Conservation (phyloP, 2,797 vertebrate genomes). For the Macroramphosus scolopax region DNA sequence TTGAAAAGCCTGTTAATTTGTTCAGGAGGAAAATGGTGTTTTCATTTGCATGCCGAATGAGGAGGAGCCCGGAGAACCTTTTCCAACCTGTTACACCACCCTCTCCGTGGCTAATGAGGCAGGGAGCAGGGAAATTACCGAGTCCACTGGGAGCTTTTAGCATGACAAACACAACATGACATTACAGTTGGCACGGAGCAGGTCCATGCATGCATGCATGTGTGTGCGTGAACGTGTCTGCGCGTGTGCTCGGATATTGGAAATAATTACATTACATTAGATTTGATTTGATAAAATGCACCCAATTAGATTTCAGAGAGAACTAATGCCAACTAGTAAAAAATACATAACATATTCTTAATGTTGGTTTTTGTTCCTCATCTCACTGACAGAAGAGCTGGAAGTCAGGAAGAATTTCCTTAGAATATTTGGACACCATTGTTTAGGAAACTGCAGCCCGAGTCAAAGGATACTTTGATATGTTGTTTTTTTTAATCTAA, state of each 20-base stretch:
- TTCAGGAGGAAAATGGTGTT: conserved; percentile 74
- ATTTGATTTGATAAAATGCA: conserved; percentile 46
- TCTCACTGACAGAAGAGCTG: too few relatives aligned
- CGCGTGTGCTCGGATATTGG: conserved; percentile 17
- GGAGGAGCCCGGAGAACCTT: conserved; percentile 65
- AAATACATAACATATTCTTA: too few relatives aligned
- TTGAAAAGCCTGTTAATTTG: conserved; percentile 81
- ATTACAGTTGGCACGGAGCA: conserved; percentile 45
- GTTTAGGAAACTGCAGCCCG: too few relatives aligned
- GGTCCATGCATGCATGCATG: conserved; percentile 12
- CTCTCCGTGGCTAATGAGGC: conserved; percentile 72
- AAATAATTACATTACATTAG: conserved; percentile 51
- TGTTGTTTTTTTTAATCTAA: too few relatives aligned
- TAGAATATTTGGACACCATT: too few relatives aligned
- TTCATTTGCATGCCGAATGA: conserved; percentile 80
- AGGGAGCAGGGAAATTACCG: conserved; percentile 53
- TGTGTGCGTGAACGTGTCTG: background rate
- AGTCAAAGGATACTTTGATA: too few relatives aligned
- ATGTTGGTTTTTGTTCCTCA: too few relatives aligned
- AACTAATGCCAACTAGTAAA: too few relatives aligned
- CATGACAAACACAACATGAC: conserved; percentile 69
- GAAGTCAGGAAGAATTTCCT: too few relatives aligned
- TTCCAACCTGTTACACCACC: conserved; percentile 70
- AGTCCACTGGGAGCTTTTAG: conserved; percentile 61
- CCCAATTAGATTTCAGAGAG: conserved; percentile 26